phyloP scores from a whole-genome alignment of 2,113 vertebrate genomes.

The Corythaeola cristata region DNA sequence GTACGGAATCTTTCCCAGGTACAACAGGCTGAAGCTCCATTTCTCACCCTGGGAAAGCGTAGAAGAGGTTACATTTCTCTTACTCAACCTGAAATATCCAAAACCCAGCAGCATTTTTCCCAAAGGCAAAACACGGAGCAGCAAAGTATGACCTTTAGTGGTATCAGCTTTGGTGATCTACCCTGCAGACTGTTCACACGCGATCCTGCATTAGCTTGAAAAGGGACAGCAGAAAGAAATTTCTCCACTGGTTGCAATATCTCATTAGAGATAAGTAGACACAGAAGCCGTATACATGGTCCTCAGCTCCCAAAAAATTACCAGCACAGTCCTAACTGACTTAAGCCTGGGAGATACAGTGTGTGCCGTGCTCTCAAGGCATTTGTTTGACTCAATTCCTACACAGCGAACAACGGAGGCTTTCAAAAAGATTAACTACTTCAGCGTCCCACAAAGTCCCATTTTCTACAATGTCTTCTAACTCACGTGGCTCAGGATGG shows the following conservation, averaged over 20 bases:
- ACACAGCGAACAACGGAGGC: accelerated
- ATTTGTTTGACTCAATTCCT: neutral
- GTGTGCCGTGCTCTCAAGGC: neutral
- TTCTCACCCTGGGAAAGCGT: neutral
- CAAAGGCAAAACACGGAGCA: neutral
- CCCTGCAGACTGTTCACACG: neutral
- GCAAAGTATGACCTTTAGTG: neutral
- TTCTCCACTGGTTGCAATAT: neutral
- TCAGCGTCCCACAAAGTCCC: neutral
- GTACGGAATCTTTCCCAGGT: accelerated
- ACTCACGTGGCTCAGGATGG: neutral
- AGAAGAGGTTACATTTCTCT: accelerated
- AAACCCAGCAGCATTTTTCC: neutral
- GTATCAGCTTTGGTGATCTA: neutral
- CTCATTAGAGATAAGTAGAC: neutral
- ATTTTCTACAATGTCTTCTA: neutral
- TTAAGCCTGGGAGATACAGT: neutral
- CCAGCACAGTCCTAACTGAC: neutral
- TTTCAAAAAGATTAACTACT: neutral
- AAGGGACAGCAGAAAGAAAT: neutral
- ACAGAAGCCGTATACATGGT: accelerated
- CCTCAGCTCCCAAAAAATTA: neutral
- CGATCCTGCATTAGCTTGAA: neutral
- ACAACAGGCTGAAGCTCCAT: neutral
- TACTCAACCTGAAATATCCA: neutral